phyloP scores from a whole-genome alignment of 2,888 invertebrate species.

The Morpho helenor region DNA sequence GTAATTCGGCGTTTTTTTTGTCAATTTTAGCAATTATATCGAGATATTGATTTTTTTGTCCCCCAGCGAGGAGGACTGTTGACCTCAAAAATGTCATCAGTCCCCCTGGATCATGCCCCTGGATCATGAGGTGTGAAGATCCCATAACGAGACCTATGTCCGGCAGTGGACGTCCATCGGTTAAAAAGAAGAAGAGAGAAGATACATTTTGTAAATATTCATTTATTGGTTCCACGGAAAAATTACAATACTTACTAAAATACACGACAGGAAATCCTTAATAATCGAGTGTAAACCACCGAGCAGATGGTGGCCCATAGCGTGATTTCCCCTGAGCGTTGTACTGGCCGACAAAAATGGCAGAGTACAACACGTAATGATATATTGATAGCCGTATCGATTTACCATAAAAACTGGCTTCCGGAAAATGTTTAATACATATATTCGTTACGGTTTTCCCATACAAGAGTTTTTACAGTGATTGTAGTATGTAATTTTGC shows the following conservation, averaged over 20 bases:
- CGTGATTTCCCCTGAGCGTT: constrained; percentile 20
- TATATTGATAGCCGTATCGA: constrained; percentile 25
- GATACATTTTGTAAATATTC: too few species aligned
- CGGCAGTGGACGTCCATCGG: too few species aligned
- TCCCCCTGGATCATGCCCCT: too few species aligned
- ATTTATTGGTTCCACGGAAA: not conserved
- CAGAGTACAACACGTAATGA: constrained; percentile 26
- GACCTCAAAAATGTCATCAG: too few species aligned
- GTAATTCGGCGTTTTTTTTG: too few species aligned
- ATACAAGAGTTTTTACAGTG: not conserved
- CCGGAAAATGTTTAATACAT: constrained; percentile 11
- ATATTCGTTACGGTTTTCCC: not conserved
- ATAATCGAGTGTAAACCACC: constrained; percentile 5
- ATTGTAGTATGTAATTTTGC: too few species aligned
- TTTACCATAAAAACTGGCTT: constrained; percentile 16
- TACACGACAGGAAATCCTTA: not conserved
- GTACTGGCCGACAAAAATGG: constrained; percentile 25
- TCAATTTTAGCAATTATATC: too few species aligned
- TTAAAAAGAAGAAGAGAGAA: too few species aligned
- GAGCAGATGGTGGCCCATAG: constrained; percentile 7
- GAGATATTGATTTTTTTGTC: too few species aligned
- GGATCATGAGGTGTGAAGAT: too few species aligned
- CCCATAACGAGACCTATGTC: too few species aligned
- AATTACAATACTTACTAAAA: not conserved
- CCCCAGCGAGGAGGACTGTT: too few species aligned